phyloP scores from a whole-genome alignment of 2,113 vertebrate species.

The Columba janthina region DNA sequence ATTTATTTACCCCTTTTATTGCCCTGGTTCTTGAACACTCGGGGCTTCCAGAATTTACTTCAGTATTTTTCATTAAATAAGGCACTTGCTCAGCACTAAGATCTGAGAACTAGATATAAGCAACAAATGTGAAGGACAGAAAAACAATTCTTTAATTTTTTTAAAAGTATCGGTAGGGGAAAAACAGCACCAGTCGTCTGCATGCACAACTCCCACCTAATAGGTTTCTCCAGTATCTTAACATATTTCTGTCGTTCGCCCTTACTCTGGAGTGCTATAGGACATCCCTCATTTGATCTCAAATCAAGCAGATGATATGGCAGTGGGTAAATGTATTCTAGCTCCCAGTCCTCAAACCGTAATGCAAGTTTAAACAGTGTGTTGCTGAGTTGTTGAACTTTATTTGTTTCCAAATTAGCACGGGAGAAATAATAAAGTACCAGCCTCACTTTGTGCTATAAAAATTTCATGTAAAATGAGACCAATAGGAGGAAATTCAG shows the following conservation, averaged over 20 bases:
- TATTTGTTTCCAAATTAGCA: conserved; percentile 65
- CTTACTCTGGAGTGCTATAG: conserved; percentile 60
- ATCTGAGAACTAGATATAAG: background rate
- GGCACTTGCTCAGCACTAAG: background rate
- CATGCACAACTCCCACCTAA: conserved; percentile 16
- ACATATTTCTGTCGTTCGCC: conserved; percentile 49
- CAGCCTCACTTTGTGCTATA: conserved; percentile 19
- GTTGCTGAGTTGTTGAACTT: conserved; percentile 65
- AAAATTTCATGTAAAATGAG: conserved; percentile 60
- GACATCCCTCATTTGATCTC: conserved; percentile 67
- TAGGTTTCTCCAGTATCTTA: conserved; percentile 52
- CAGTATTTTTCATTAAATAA: background rate
- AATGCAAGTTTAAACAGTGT: conserved; percentile 66
- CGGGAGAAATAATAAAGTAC: conserved; percentile 53
- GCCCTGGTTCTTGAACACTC: background rate
- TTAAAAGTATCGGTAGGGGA: background rate
- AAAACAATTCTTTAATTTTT: background rate
- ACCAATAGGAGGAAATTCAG: conserved; percentile 38
- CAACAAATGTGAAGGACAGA: background rate
- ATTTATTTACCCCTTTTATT: background rate
- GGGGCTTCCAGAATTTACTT: background rate
- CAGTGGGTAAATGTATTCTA: conserved; percentile 59
- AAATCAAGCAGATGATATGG: conserved; percentile 71
- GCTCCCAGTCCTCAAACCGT: conserved; percentile 47
- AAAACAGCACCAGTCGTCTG: conserved; percentile 7